These are phyloP conservation scores for Ctenopoma kingsleyae DNA, from an alignment of 2,797 vertebrate species.

Conservation along the genomic window DNA sequence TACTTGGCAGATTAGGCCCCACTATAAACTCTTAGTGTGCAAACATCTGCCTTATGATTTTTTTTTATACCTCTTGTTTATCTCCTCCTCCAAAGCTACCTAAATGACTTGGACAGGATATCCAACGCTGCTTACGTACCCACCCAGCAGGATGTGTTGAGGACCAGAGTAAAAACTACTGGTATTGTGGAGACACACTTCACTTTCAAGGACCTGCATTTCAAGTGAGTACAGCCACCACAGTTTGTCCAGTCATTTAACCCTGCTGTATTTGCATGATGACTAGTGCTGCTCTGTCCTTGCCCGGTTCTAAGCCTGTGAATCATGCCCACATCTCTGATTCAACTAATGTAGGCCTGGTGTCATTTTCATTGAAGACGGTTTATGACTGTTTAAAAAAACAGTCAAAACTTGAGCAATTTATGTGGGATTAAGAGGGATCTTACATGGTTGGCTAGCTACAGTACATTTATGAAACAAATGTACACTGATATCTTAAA, in stretches of 20 bases:
- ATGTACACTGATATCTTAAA: no score
- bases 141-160: slow-evolving; percentile 97
- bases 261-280: background rate
- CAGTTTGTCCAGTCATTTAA: background rate
- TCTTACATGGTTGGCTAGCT: no score
- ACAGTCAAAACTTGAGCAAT: background rate
- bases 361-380: background rate
- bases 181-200: slow-evolving; percentile 99
- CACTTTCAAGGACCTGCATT: slow-evolving; percentile 99
- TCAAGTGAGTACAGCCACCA: slow-evolving; percentile 88
- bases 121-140: slow-evolving; percentile 93
- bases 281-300: background rate
- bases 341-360: background rate
- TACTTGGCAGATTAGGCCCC: background rate
- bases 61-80: background rate
- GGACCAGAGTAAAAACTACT: slow-evolving; percentile 98
- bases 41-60: background rate
- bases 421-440: background rate
- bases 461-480: no score
- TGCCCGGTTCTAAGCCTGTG: background rate
- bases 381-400: background rate
- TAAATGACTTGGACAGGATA: slow-evolving; percentile 98
- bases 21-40: background rate
- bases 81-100: slow-evolving; percentile 85
- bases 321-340: background rate